A percentile compares a stretch with the other conserved stretches of the same genome.
Evolutionary conservation across 1,140 invertebrate genomes (phyloP).

Genomic region (Sesamia nonagrioides): DNA sequence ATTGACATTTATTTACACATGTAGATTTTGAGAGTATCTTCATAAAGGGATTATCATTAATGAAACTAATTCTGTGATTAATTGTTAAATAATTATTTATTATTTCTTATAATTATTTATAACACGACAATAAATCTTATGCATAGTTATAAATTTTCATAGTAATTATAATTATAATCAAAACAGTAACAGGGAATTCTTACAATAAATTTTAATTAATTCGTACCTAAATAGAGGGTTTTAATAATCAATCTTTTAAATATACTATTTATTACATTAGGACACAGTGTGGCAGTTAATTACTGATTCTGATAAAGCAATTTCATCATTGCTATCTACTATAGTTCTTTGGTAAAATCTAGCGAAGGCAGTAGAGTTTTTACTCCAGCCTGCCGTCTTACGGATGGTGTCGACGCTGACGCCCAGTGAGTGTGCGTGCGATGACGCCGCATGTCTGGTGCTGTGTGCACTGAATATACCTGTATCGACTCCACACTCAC

Average conservation of each 20-base stretch:
- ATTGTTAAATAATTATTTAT: background rate
- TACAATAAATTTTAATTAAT: no score
- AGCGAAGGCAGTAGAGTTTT: background rate
- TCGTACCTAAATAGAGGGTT: no score
- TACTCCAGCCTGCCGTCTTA: background rate
- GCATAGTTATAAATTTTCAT: no score
- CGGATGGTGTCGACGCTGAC: background rate
- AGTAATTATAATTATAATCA: no score
- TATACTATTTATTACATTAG: no score
- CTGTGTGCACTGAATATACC: background rate
- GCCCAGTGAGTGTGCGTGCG: background rate
- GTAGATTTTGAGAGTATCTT: conserved; percentile 1
- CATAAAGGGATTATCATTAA: background rate
- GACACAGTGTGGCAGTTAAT: no score
- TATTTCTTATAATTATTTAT: no score
- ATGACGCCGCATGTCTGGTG: background rate
- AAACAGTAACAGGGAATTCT: no score
- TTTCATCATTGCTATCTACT: background rate
- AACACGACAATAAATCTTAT: no score
- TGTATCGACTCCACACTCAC: background rate
- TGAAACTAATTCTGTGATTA: background rate
- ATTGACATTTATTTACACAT: background rate
- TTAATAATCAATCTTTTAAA: no score
- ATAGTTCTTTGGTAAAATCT: background rate
- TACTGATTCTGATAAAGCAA: background rate